Evolutionary conservation across 2,888 invertebrate genomes (phyloP).

Genomic region (Brenthis ino): DNA sequence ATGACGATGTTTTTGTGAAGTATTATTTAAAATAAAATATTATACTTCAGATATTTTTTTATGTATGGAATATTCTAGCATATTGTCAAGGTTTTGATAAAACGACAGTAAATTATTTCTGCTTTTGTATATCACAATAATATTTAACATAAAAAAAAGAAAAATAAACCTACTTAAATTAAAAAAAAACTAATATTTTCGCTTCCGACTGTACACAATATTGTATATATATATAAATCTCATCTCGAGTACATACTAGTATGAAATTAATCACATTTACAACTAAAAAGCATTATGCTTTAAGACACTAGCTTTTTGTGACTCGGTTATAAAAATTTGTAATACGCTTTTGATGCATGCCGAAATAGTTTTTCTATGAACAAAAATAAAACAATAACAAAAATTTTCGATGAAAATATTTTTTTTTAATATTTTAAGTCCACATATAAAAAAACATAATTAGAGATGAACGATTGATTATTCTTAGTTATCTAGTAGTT

Average conservation of each 20-base stretch:
- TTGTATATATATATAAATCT: constrained; percentile 24
- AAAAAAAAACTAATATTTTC: constrained; percentile 8
- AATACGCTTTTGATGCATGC: not conserved
- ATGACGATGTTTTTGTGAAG: too few species aligned
- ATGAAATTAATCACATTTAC: constrained; percentile 1
- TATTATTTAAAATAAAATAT: too few species aligned
- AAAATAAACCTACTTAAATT: not conserved
- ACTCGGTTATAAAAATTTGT: constrained; percentile 17
- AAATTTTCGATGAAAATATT: too few species aligned
- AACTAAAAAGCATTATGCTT: constrained; percentile 36
- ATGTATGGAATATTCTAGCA: too few species aligned
- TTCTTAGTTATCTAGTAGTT: too few species aligned
- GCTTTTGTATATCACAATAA: too few species aligned
- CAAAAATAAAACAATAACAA: constrained; percentile 12
- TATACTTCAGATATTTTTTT: too few species aligned
- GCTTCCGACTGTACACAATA: constrained; percentile 16
- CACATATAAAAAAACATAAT: too few species aligned
- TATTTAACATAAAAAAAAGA: not conserved
- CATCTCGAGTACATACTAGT: constrained; percentile 9
- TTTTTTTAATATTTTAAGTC: not conserved
- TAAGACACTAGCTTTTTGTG: constrained; percentile 36
- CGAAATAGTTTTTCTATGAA: not conserved
- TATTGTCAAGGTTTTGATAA: too few species aligned
- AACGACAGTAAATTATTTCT: too few species aligned
- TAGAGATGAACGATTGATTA: too few species aligned